These are phyloP conservation scores for Hemicordylus capensis DNA, from an alignment of 2,113 vertebrate genomes.

Conservation along the genomic window DNA sequence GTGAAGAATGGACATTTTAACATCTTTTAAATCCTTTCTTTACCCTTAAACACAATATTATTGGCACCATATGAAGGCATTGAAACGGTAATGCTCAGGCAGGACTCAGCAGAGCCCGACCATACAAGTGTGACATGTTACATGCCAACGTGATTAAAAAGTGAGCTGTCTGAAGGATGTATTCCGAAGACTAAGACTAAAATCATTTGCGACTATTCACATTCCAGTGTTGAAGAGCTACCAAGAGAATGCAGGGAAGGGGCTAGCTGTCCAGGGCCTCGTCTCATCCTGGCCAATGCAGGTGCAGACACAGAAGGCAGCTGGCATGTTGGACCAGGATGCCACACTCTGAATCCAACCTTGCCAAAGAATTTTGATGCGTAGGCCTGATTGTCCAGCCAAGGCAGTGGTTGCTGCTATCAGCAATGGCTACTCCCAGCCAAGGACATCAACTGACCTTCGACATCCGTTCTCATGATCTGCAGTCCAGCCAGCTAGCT, in stretches of 20 bases:
- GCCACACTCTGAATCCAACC: slow-evolving; percentile 11
- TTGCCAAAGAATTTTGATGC: slow-evolving; percentile 23
- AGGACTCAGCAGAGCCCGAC: slow-evolving; percentile 52
- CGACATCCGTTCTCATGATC: neutral
- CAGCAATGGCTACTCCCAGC: neutral
- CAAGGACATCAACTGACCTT: slow-evolving; percentile 22
- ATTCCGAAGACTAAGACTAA: slow-evolving; percentile 32
- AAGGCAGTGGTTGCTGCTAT: slow-evolving; percentile 12
- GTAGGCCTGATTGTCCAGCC: slow-evolving; percentile 31
- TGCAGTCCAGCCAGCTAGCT: neutral
- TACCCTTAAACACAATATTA: slow-evolving; percentile 65
- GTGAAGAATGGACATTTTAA: slow-evolving; percentile 25
- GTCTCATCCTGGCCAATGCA: slow-evolving; percentile 6
- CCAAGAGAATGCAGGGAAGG: neutral
- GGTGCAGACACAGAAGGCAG: neutral
- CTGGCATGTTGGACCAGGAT: neutral
- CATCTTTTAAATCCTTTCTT: slow-evolving; percentile 35
- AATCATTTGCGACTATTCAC: slow-evolving; percentile 28
- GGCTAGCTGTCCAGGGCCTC: neutral
- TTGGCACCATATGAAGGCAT: slow-evolving; percentile 52
- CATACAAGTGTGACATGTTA: slow-evolving; percentile 61
- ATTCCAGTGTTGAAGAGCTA: slow-evolving; percentile 18
- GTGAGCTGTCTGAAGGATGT: slow-evolving; percentile 44
- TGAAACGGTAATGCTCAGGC: slow-evolving; percentile 61
- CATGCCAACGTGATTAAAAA: slow-evolving; percentile 59